Percentiles rank a stretch among this genome's conserved stretches.
Conservation (phyloP, 1,140 invertebrate genomes). For the Drosophila equinoxialis region DNA sequence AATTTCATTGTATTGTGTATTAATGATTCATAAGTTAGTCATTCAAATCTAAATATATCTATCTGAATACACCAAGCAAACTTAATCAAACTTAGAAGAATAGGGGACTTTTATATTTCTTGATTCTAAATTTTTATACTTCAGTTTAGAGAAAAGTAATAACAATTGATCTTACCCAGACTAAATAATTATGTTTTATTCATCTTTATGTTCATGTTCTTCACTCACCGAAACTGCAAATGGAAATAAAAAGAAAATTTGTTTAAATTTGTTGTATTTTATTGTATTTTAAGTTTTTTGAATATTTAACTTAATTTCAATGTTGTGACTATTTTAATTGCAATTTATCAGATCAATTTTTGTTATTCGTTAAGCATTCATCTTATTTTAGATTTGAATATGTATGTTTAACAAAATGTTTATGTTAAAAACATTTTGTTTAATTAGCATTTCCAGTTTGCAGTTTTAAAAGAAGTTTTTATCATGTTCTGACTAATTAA, state of each 20-base stretch:
- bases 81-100: too few species aligned
- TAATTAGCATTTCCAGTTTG: slow-evolving; percentile 35
- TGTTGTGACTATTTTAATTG: slow-evolving; percentile 8
- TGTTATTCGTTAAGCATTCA: slow-evolving; percentile 18
- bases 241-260: slow-evolving; percentile 35
- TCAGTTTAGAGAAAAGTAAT: too few species aligned
- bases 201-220: neutral
- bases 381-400: slow-evolving; percentile 27
- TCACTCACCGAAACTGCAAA: slow-evolving; percentile 71
- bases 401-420: neutral
- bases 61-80: too few species aligned
- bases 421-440: slow-evolving; percentile 23
- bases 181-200: too few species aligned
- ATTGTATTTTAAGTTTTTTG: neutral
- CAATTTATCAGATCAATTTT: slow-evolving; percentile 2
- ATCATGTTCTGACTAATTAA: slow-evolving; percentile 30
- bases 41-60: too few species aligned
- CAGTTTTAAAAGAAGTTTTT: neutral
- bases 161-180: too few species aligned
- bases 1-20: too few species aligned
- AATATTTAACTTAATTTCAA: neutral
- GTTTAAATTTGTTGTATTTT: too few species aligned
- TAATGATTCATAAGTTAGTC: too few species aligned
- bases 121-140: too few species aligned
- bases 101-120: too few species aligned